Conservation (phyloP, 2,888 invertebrate species). For the Steinernema carpocapsae region DNA sequence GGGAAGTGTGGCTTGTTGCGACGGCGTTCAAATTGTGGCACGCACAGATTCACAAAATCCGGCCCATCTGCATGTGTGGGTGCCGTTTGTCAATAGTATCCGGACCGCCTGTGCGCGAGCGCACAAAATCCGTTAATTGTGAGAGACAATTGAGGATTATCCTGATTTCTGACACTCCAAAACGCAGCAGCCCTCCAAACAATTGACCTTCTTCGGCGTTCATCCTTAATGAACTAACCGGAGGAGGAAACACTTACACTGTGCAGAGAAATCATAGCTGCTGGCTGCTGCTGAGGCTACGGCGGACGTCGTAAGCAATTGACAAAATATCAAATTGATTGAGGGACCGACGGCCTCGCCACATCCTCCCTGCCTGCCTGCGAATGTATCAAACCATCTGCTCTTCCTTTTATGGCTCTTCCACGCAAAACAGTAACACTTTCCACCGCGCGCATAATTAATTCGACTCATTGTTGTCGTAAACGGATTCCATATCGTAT, state of each 20-base stretch:
- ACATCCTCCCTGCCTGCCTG: neutral
- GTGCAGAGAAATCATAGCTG: neutral
- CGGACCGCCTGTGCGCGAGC: neutral
- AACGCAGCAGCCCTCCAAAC: too few species aligned
- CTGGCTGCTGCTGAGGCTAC: too few species aligned
- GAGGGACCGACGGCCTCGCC: neutral
- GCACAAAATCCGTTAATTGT: slow-evolving; percentile 24
- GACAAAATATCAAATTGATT: slow-evolving; percentile 21
- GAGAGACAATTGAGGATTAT: slow-evolving; percentile 31
- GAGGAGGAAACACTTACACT: neutral
- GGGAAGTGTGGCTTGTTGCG: slow-evolving; percentile 29
- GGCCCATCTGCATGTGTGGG: slow-evolving; percentile 6
- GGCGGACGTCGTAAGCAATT: too few species aligned
- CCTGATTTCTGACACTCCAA: slow-evolving; percentile 29
- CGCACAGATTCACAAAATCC: neutral
- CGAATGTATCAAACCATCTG: slow-evolving; percentile 30
- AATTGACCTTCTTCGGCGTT: slow-evolving; percentile 12
- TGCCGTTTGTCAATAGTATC: slow-evolving; percentile 26
- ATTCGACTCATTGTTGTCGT: slow-evolving; percentile 21
- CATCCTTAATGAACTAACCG: slow-evolving; percentile 19
- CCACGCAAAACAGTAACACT: neutral
- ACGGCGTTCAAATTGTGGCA: too few species aligned
- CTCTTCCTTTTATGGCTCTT: slow-evolving; percentile 21
- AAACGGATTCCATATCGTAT: slow-evolving; percentile 1
- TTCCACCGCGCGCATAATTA: slow-evolving; percentile 15